These are phyloP conservation scores for Lymantria dispar DNA, from an alignment of 2,888 invertebrate species.

Conservation along the genomic window DNA sequence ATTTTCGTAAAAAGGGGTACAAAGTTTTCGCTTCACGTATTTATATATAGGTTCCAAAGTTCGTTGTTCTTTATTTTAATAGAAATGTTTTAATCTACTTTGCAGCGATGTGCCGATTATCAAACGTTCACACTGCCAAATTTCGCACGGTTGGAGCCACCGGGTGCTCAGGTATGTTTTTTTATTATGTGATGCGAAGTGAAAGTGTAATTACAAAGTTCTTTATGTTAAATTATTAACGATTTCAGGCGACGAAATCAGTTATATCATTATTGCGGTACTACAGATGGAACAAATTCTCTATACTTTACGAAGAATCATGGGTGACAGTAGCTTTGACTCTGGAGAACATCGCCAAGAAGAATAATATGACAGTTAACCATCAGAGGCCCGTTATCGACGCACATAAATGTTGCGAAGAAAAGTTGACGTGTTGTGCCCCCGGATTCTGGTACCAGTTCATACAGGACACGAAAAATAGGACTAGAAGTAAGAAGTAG, in stretches of 20 bases:
- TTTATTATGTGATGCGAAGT: not conserved
- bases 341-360: constrained; percentile 88
- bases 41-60: no score
- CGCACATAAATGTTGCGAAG: constrained; percentile 89
- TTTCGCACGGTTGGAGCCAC: constrained; percentile 96
- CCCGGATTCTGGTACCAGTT: constrained; percentile 92
- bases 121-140: constrained; percentile 93
- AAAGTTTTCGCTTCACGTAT: no score
- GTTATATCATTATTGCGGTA: constrained; percentile 94
- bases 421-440: constrained; percentile 88
- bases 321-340: constrained; percentile 93
- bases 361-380: constrained; percentile 92
- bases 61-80: no score
- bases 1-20: no score
- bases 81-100: constrained; percentile 33
- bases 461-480: constrained; percentile 92
- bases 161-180: constrained; percentile 91
- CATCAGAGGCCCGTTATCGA: constrained; percentile 88
- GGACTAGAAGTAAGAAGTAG: constrained; percentile 88
- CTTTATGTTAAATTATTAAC: not conserved
- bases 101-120: constrained; percentile 97
- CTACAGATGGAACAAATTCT: constrained; percentile 97
- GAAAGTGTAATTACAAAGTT: not conserved
- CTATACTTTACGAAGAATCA: constrained; percentile 91
- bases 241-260: constrained; percentile 93